Base-by-base conservation (phyloP, 1,140 invertebrate genomes). In the Papilio polyxenes region DNA sequence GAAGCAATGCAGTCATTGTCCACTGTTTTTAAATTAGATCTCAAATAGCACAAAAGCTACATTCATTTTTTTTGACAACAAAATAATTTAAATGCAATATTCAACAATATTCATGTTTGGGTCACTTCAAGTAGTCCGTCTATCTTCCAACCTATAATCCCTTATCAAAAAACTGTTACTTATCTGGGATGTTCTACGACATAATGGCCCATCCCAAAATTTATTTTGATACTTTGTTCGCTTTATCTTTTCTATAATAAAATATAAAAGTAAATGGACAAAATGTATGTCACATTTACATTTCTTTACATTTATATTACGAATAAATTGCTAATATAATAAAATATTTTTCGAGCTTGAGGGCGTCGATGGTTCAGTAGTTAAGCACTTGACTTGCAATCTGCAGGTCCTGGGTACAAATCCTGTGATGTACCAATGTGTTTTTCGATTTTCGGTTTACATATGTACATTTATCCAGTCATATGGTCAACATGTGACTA, bases 161-260 rank as follows among this genome's bases (percentile, higher is more conserved):
- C 65, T 72, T 72, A 72, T 72, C 65, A 72, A 72, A 72, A 72
- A 72, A 65, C 23, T 23, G 4, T 72, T 72, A 72, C 65, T 72
- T 72, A 72, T 72, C 65, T 72, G 13, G 65, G 31, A 72, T 72
- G 31, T 37, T 72, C 20, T 31, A 37, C 31, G 65, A 72, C 65
- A 20, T 72, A 72, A 72, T 72, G 65, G 65, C 65, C 65, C 65
- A 72, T 72, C 65, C 65, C 65, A 72, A 72, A 72, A 72, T 31
- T 31, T 72, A 72, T 72, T 72, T 72, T 15, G 31, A 37, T 72
- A 72, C 65, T 72, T 72, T 72, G 31, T 72, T 72, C 65, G 65
- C 10, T 31, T 72, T 72, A 72, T 72, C 65, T 72, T 11, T 72
- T 72, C 37, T 17, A 72, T 72, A 31, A 23, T 23, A 72, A 72